Percentiles rank a stretch among this genome's conserved stretches.
These are phyloP conservation scores for Cataglyphis rosenhaueri DNA, from an alignment of 2,888 invertebrate species.

Conservation along the genomic window DNA sequence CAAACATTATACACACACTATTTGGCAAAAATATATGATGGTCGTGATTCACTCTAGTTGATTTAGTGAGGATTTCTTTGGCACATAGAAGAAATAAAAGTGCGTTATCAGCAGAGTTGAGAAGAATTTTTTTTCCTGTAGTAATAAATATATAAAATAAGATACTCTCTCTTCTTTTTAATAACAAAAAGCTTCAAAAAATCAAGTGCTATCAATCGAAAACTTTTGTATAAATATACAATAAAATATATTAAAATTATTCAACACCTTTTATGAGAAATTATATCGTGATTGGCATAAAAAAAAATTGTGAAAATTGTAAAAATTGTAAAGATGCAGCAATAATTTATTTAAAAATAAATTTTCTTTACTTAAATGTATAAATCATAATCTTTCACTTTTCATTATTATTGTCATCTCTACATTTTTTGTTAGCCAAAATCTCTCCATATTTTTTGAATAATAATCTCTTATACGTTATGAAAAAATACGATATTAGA, in stretches of 20 bases:
- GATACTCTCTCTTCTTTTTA: not conserved
- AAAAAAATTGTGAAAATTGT: not conserved
- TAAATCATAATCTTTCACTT: not conserved
- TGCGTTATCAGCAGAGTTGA: not conserved
- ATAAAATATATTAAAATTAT: not conserved
- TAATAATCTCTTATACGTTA: not conserved
- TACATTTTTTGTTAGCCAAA: not conserved
- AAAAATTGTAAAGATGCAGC: not conserved
- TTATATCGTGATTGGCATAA: not conserved
- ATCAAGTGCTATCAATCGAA: not conserved
- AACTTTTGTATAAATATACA: not conserved
- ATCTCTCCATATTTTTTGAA: not conserved
- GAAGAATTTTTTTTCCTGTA: not conserved
- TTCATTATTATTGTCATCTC: not conserved
- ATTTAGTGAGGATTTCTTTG: slow-evolving; percentile 8
- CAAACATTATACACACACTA: not conserved
- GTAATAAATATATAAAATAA: not conserved
- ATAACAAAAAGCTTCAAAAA: not conserved
- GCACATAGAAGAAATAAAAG: not conserved
- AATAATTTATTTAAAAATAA: not conserved
- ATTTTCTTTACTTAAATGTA: not conserved
- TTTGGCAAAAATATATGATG: slow-evolving; percentile 8
- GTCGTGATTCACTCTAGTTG: not conserved
- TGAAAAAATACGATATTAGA: not conserved
- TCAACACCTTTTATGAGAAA: not conserved